Evolutionary conservation across 2,113 vertebrate species (phyloP).

Genomic region (Cyanoderma ruficeps): DNA sequence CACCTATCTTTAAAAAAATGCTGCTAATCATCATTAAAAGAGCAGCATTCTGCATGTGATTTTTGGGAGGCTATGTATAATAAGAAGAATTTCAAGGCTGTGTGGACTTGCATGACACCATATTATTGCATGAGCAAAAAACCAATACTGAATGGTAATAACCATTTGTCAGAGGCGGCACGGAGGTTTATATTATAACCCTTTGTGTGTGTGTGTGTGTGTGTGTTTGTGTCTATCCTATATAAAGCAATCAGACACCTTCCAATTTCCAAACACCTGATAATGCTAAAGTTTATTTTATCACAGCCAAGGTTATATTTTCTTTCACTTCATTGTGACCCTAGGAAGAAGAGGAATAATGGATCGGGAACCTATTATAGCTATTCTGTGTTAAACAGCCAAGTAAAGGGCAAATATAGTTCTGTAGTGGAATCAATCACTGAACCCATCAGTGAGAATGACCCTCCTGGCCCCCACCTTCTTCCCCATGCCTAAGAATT

Average conservation of each 20-base stretch:
- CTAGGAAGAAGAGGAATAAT: slow-evolving; percentile 58
- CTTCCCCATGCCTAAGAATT: slow-evolving; percentile 47
- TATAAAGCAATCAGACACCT: slow-evolving; percentile 49
- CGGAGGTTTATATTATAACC: background rate
- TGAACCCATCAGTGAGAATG: slow-evolving; percentile 63
- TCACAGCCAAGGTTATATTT: slow-evolving; percentile 54
- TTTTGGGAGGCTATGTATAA: background rate
- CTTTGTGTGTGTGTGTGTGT: background rate
- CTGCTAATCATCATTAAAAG: background rate
- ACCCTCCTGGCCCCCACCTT: slow-evolving; percentile 54
- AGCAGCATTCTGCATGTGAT: background rate
- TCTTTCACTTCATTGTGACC: slow-evolving; percentile 63
- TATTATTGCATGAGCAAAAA: slow-evolving; percentile 56
- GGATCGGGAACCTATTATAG: slow-evolving; percentile 57
- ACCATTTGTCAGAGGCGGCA: slow-evolving; percentile 31
- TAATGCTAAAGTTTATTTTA: slow-evolving; percentile 66
- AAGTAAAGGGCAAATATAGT: slow-evolving; percentile 65
- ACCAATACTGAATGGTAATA: slow-evolving; percentile 12
- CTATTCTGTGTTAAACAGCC: slow-evolving; percentile 53
- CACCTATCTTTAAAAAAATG: slow-evolving; percentile 18
- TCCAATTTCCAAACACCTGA: slow-evolving; percentile 59
- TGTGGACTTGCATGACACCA: slow-evolving; percentile 29
- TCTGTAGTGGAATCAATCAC: slow-evolving; percentile 67
- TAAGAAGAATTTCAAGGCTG: slow-evolving; percentile 47
- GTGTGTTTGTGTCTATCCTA: background rate